A percentile compares a stretch with the other conserved stretches of the same genome.
phyloP scores from a whole-genome alignment of 2,113 vertebrate genomes.

The Macroglossus sobrinus region DNA sequence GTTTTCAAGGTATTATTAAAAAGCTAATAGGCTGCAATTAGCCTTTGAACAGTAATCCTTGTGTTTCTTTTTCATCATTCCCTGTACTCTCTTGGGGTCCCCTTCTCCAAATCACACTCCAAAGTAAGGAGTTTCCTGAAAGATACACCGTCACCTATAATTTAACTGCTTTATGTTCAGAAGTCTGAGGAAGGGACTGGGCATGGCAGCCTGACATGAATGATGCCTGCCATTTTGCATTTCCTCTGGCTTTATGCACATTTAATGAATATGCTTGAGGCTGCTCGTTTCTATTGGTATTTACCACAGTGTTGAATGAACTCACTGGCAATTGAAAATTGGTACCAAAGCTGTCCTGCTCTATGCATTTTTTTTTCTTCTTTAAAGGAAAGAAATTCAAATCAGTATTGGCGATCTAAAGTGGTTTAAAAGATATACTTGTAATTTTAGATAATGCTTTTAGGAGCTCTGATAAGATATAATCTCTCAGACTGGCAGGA shows the following conservation, averaged over 20 bases:
- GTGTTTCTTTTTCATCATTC: slow-evolving; percentile 75
- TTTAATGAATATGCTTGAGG: background rate
- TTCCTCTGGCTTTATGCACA: slow-evolving; percentile 38
- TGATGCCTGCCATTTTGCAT: slow-evolving; percentile 20
- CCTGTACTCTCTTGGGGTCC: background rate
- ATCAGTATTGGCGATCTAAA: slow-evolving; percentile 54
- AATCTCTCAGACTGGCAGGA: background rate
- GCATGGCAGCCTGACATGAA: background rate
- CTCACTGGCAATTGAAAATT: background rate
- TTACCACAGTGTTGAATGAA: background rate
- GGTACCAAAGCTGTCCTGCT: background rate
- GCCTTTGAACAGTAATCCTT: slow-evolving; percentile 76
- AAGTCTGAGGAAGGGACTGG: background rate
- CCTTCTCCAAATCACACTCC: slow-evolving; percentile 19
- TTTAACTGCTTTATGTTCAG: slow-evolving; percentile 46
- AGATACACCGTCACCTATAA: slow-evolving; percentile 26
- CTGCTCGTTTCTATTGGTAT: background rate
- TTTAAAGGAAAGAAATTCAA: slow-evolving; percentile 46
- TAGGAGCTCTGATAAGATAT: slow-evolving; percentile 62
- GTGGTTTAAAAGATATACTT: slow-evolving; percentile 59
- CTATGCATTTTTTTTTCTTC: background rate
- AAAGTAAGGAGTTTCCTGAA: slow-evolving; percentile 60
- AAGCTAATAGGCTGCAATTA: slow-evolving; percentile 80
- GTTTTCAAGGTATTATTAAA: slow-evolving; percentile 80
- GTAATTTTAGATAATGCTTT: slow-evolving; percentile 60